Percentiles rank a stretch among this genome's conserved stretches.
Evolutionary conservation across 1,140 invertebrate genomes (phyloP).

Genomic region (Psilanteris sp.): DNA sequence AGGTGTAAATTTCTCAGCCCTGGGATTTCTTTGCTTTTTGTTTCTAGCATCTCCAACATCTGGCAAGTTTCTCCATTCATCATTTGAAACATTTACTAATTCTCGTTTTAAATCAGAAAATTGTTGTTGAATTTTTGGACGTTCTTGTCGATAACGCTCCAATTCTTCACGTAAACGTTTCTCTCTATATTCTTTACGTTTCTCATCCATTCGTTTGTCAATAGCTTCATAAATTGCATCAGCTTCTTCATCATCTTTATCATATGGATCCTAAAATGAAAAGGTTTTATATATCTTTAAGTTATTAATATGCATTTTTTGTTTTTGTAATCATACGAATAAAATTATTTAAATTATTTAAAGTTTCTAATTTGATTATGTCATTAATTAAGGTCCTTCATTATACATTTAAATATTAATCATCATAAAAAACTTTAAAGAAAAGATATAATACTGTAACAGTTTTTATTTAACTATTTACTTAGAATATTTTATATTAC

Average conservation of each 20-base stretch:
- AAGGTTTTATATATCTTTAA: too few relatives aligned
- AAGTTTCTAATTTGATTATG: too few relatives aligned
- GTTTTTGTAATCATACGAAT: background rate
- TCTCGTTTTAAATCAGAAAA: constrained; percentile 99
- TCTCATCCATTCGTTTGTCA: constrained; percentile 99
- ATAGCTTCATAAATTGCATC: constrained; percentile 99
- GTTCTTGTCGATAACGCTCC: constrained; percentile 98
- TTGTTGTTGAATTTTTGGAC: constrained; percentile 99
- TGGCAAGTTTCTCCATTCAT: constrained; percentile 98
- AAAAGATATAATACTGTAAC: too few relatives aligned
- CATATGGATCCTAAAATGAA: constrained; percentile 93
- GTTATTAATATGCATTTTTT: too few relatives aligned
- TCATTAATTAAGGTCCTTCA: too few relatives aligned
- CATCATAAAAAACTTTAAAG: too few relatives aligned
- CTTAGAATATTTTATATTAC: too few relatives aligned
- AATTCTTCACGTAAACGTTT: constrained; percentile 92
- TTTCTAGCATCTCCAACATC: constrained; percentile 99
- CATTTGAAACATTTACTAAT: constrained; percentile 90
- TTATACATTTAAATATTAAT: too few relatives aligned
- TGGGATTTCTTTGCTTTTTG: constrained; percentile 95
- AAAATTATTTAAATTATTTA: too few relatives aligned
- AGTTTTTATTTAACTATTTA: too few relatives aligned
- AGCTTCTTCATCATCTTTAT: constrained; percentile 99
- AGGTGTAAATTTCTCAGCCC: constrained; percentile 98
- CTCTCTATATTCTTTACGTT: constrained; percentile 96